Evolutionary conservation across 1,140 invertebrate genomes (phyloP).

Genomic region (Heliothis subflexa): DNA sequence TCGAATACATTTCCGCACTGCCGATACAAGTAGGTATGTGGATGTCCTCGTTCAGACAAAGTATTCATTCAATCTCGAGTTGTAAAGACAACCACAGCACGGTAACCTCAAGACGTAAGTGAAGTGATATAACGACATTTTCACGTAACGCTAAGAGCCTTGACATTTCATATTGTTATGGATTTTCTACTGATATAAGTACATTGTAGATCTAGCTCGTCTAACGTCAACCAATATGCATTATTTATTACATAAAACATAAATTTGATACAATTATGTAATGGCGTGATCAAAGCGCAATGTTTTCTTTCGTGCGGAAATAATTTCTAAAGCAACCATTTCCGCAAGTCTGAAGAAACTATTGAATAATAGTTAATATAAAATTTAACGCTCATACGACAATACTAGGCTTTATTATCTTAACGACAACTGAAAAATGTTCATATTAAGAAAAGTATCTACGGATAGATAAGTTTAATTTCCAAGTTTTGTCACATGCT

Average conservation of each 20-base stretch:
- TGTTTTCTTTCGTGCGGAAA: constrained; percentile 32
- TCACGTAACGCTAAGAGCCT: constrained; percentile 48
- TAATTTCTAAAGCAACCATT: constrained; percentile 22
- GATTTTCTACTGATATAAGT: constrained; percentile 18
- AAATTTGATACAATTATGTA: constrained; percentile 42
- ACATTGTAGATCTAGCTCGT: background rate
- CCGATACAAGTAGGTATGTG: background rate
- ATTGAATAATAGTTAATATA: constrained; percentile 5
- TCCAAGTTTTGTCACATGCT: no score
- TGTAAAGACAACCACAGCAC: constrained; percentile 18
- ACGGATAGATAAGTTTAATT: no score
- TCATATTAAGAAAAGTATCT: no score
- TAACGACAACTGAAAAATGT: no score
- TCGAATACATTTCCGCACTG: background rate
- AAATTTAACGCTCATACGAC: background rate
- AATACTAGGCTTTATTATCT: no score
- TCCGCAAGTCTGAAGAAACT: constrained; percentile 26
- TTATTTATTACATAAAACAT: constrained; percentile 27
- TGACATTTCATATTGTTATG: constrained; percentile 47
- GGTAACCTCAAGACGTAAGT: constrained; percentile 16
- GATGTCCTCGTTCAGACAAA: constrained; percentile 9
- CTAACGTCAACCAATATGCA: constrained; percentile 19
- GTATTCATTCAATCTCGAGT: constrained; percentile 19
- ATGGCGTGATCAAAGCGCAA: constrained; percentile 6
- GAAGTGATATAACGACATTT: constrained; percentile 43